A percentile compares a stretch with the other conserved stretches of the same genome.
phyloP scores from a whole-genome alignment of 2,113 vertebrate genomes.

The Ceratotherium simum region DNA sequence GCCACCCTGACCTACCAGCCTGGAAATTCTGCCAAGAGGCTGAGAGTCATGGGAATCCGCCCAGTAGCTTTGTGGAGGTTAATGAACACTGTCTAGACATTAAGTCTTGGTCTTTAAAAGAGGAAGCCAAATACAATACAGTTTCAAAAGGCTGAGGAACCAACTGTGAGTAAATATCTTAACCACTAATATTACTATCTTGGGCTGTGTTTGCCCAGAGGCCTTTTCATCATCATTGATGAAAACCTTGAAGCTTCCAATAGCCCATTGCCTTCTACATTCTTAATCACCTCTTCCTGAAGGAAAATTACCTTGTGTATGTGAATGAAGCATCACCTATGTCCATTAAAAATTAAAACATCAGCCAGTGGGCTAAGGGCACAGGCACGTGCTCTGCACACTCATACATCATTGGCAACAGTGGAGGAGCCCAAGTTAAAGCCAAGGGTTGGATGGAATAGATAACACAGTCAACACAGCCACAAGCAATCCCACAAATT shows the following conservation, averaged over 20 bases:
- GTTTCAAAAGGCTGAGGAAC: slow-evolving; percentile 45
- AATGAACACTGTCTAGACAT: neutral
- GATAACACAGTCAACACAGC: neutral
- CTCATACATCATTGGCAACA: neutral
- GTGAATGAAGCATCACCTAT: neutral
- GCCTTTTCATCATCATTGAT: neutral
- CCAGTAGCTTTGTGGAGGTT: slow-evolving; percentile 23
- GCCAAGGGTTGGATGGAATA: neutral
- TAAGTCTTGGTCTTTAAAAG: neutral
- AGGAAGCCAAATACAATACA: neutral
- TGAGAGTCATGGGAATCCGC: slow-evolving; percentile 65
- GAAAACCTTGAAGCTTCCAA: neutral
- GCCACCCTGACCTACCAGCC: neutral
- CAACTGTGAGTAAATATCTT: neutral
- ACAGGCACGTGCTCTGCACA: neutral
- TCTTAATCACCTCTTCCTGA: neutral
- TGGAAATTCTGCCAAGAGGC: slow-evolving; percentile 67
- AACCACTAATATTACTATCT: neutral
- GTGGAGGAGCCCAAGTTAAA: neutral
- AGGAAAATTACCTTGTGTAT: neutral
- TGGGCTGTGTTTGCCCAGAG: neutral
- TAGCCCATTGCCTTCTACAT: neutral
- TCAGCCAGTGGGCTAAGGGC: neutral
- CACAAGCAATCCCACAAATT: neutral
- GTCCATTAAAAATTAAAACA: slow-evolving; percentile 12